Evolutionary conservation across 92 coral and sea anemone species (phyloP).

Genomic region (Actinostola sp.): DNA sequence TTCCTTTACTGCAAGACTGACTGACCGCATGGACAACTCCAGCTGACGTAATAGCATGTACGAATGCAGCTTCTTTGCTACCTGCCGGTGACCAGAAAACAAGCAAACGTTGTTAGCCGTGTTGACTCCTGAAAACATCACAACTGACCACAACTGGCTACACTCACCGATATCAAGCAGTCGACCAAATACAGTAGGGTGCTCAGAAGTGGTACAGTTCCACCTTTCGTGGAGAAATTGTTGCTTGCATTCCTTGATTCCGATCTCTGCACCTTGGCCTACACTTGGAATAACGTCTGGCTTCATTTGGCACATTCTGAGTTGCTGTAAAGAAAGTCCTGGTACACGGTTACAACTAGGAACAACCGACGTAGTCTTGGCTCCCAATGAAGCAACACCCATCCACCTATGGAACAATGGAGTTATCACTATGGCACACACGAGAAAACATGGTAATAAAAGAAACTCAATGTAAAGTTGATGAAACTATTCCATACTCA

Average conservation of each 20-base stretch:
- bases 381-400: slow-evolving; percentile 73
- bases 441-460: neutral
- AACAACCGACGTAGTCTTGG: slow-evolving; percentile 34
- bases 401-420: slow-evolving; percentile 71
- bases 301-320: slow-evolving; percentile 73
- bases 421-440: slow-evolving; percentile 5
- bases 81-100: slow-evolving; percentile 58
- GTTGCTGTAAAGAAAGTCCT: slow-evolving; percentile 84
- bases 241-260: slow-evolving; percentile 84
- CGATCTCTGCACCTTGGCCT: slow-evolving; percentile 79
- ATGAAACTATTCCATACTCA: slow-evolving; percentile 5
- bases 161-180: slow-evolving; percentile 75
- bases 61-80: slow-evolving; percentile 94
- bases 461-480: neutral
- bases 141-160: too few relatives aligned
- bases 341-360: slow-evolving; percentile 76
- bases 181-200: slow-evolving; percentile 86
- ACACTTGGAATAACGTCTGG: slow-evolving; percentile 95
- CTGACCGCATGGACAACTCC: slow-evolving; percentile 96
- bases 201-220: slow-evolving; percentile 85
- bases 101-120: slow-evolving; percentile 5
- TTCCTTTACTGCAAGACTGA: slow-evolving; percentile 87
- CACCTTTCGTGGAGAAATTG: slow-evolving; percentile 91
- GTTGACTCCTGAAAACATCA: too few relatives aligned
- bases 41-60: slow-evolving; percentile 96